These are phyloP conservation scores for Mormyrus lacerda DNA, from an alignment of 2,113 vertebrate species.

Conservation along the genomic window DNA sequence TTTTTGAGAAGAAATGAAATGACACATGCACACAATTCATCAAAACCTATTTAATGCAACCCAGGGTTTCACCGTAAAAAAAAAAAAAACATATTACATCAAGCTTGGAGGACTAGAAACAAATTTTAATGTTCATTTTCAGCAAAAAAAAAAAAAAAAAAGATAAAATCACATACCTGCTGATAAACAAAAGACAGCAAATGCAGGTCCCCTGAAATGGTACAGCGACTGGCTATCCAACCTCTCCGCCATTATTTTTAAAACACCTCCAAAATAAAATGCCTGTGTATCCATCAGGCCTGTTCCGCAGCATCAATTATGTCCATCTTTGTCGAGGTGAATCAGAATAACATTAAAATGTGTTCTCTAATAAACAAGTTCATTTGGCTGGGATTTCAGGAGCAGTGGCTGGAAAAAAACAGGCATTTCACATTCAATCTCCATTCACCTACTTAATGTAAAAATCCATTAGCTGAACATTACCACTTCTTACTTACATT, in stretches of 20 bases:
- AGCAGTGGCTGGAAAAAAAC: not conserved
- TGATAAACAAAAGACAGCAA: not conserved
- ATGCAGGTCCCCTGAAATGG: not conserved
- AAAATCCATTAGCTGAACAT: constrained; percentile 4
- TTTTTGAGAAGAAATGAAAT: not conserved
- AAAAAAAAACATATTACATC: not conserved
- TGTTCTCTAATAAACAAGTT: not conserved
- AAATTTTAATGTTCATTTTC: not conserved
- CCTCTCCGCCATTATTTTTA: not conserved
- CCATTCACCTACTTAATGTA: constrained; percentile 14
- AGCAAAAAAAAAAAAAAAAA: not conserved
- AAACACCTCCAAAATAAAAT: not conserved
- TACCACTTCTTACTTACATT: constrained; percentile 9
- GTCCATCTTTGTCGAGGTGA: not conserved
- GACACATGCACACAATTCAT: not conserved
- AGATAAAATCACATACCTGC: not conserved
- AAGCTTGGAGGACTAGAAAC: not conserved
- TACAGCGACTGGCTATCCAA: not conserved
- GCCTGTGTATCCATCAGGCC: not conserved
- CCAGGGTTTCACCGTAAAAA: not conserved
- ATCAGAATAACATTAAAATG: not conserved
- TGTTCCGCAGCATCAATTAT: not conserved
- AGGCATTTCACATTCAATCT: not conserved
- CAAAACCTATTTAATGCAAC: not conserved
- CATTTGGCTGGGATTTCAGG: constrained; percentile 6